phyloP scores from a whole-genome alignment of 2,113 vertebrate genomes.

The Thunnus maccoyii region DNA sequence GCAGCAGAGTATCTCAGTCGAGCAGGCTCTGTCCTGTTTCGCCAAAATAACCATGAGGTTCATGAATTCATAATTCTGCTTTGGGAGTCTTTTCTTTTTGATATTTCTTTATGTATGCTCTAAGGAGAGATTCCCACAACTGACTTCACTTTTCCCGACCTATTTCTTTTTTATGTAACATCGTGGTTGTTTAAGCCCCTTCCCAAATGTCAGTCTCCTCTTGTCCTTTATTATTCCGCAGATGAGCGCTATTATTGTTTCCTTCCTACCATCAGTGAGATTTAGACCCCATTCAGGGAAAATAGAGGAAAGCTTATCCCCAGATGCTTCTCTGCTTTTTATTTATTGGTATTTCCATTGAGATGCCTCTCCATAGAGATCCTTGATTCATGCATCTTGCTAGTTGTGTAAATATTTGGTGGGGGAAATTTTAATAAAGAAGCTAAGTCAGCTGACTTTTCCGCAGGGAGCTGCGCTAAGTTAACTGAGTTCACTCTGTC shows the following conservation, averaged over 20 bases:
- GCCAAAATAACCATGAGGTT: conserved; percentile 56
- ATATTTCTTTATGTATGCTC: conserved; percentile 26
- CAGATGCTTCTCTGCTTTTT: conserved; percentile 29
- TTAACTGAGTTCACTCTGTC: conserved; percentile 23
- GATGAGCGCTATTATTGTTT: conserved; percentile 50
- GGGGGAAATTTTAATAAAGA: conserved; percentile 48
- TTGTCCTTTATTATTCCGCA: conserved; percentile 40
- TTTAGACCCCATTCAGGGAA: conserved; percentile 57
- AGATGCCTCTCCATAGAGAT: conserved; percentile 7
- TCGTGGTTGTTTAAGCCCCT: conserved; percentile 21
- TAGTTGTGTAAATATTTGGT: conserved; percentile 63
- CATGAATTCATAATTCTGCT: conserved; percentile 61
- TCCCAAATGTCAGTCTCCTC: conserved; percentile 30
- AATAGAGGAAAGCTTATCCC: conserved; percentile 37
- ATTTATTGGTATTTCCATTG: conserved; percentile 15
- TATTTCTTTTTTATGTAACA: conserved; percentile 51
- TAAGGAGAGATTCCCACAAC: conserved; percentile 23
- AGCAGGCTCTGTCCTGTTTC: conserved; percentile 19
- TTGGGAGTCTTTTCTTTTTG: conserved; percentile 42
- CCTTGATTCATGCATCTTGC: conserved; percentile 19
- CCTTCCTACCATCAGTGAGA: conserved; percentile 45
- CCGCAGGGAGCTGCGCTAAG: conserved; percentile 22
- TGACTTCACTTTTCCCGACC: neutral
- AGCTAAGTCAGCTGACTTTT: conserved; percentile 32
- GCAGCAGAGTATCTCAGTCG: conserved; percentile 11